Percentiles rank a stretch among this genome's conserved stretches.
Conservation (phyloP, 2,113 vertebrate species). For the Uria lomvia region DNA sequence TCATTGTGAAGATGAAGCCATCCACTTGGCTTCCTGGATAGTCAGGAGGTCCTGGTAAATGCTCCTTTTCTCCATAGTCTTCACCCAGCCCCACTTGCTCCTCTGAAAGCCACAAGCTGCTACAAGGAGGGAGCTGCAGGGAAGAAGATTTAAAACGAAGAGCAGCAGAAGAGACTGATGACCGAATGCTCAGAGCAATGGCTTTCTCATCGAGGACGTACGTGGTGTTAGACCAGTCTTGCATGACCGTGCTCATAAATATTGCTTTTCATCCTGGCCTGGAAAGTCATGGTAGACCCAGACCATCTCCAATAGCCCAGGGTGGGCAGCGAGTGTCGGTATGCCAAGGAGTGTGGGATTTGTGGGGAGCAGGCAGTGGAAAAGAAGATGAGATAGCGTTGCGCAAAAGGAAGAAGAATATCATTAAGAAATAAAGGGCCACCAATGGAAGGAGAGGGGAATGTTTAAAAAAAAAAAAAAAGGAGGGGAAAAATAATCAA, state of each 20-base stretch:
- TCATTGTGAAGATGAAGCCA: not conserved
- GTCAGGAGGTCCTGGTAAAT: not conserved
- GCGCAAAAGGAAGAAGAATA: not conserved
- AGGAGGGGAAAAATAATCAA: not conserved
- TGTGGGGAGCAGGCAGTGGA: not conserved
- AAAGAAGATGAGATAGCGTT: not conserved
- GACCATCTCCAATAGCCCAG: not conserved
- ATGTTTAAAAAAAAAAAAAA: not conserved
- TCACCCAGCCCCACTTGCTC: not conserved
- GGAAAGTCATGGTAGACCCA: not conserved
- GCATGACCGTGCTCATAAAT: not conserved
- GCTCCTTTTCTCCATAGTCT: not conserved
- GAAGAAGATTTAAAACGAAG: not conserved
- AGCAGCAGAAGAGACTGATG: not conserved
- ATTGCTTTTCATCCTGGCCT: not conserved
- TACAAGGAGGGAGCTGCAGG: not conserved
- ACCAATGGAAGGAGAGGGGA: not conserved
- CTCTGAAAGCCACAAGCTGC: not conserved
- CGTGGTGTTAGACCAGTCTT: not conserved
- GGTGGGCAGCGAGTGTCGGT: accelerated
- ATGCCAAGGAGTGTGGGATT: not conserved
- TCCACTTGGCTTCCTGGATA: not conserved
- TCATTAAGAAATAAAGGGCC: not conserved
- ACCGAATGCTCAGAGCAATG: accelerated
- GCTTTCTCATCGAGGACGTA: not conserved